Conservation (phyloP, 1,140 invertebrate species). For the Pteromalus puparum region DNA sequence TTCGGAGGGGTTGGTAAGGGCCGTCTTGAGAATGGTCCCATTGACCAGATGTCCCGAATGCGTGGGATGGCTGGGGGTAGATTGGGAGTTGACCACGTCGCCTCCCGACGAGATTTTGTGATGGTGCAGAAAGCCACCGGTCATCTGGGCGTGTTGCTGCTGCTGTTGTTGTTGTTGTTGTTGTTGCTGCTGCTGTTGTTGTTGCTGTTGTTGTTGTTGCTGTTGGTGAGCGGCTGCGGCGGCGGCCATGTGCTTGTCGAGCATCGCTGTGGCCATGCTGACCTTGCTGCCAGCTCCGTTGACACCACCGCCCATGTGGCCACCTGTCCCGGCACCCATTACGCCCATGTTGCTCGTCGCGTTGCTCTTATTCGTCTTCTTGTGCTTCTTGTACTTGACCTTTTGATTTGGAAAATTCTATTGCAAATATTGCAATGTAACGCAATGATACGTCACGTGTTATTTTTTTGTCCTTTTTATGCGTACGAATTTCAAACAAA, state of each 20-base stretch:
- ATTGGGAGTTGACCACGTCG: conserved; percentile 70
- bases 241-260: conserved; percentile 73
- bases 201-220: conserved; percentile 62
- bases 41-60: conserved; percentile 85
- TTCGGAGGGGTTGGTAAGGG: conserved; percentile 94
- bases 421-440: not conserved
- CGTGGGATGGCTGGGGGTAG: conserved; percentile 69
- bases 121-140: conserved; percentile 69
- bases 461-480: too few relatives aligned
- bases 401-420: conserved; percentile 58
- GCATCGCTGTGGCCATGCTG: conserved; percentile 71
- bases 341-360: conserved; percentile 68
- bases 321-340: conserved; percentile 58
- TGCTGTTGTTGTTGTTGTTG: conserved; percentile 67
- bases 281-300: conserved; percentile 71
- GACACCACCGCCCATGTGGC: conserved; percentile 70
- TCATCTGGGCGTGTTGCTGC: conserved; percentile 66
- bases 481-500: too few relatives aligned
- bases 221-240: conserved; percentile 70
- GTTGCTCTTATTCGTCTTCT: conserved; percentile 84
- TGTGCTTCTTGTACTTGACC: conserved; percentile 99
- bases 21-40: conserved; percentile 94
- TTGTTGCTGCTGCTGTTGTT: conserved; percentile 66
- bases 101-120: conserved; percentile 70
- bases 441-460: too few relatives aligned